Conservation (phyloP, 2,888 invertebrate genomes). For the Copidosoma aretas region DNA sequence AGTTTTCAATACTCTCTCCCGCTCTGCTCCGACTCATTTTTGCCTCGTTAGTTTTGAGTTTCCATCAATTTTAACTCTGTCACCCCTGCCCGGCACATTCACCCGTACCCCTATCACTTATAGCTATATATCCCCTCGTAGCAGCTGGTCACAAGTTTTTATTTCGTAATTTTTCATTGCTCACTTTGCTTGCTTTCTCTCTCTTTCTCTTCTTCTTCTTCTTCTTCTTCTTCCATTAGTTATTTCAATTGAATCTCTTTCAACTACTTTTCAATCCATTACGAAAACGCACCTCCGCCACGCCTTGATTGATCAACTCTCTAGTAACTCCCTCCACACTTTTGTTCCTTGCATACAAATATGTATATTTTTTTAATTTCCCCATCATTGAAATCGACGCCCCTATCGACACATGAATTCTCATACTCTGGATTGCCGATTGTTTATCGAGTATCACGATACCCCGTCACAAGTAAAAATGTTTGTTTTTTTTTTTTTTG, state of each 20-base stretch:
- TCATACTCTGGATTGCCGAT: conserved; percentile 21
- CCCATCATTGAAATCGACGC: too few species aligned
- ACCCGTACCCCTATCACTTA: not conserved
- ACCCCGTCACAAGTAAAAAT: not conserved
- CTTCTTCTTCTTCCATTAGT: conserved; percentile 2
- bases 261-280: too few species aligned
- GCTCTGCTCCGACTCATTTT: conserved; percentile 10
- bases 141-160: too few species aligned
- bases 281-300: not conserved
- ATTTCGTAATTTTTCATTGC: not conserved
- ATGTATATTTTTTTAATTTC: too few species aligned
- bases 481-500: conserved; percentile 1
- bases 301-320: not conserved
- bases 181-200: conserved; percentile 11
- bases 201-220: conserved; percentile 26
- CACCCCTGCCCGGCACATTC: not conserved
- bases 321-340: not conserved
- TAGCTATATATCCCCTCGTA: too few species aligned
- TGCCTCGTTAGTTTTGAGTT: conserved; percentile 30
- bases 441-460: conserved; percentile 7
- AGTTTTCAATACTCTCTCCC: not conserved
- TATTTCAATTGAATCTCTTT: conserved; percentile 16
- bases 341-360: not conserved
- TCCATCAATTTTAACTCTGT: conserved; percentile 25
- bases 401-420: not conserved